Conservation (phyloP, 2,888 invertebrate genomes). For the Amphipoea lucens region DNA sequence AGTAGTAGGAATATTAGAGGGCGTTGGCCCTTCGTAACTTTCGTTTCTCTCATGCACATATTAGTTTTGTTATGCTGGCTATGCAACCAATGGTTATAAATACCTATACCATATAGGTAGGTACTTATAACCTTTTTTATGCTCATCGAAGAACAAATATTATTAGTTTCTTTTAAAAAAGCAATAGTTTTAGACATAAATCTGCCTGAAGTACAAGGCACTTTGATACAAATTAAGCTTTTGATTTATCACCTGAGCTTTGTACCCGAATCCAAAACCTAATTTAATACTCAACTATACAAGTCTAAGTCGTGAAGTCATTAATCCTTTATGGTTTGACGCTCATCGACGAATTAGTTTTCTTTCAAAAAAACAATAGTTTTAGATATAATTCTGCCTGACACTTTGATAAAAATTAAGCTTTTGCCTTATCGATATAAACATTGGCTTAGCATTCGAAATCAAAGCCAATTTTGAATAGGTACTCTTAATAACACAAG, state of each 20-base stretch:
- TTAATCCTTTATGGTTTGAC: no score
- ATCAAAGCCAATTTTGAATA: background rate
- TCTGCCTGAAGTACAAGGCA: no score
- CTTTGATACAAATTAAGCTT: no score
- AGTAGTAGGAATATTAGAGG: background rate
- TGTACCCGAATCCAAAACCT: no score
- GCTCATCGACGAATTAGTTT: no score
- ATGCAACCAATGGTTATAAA: background rate
- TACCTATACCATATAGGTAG: background rate
- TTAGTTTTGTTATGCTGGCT: background rate
- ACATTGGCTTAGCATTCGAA: no score
- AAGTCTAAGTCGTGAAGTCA: no score
- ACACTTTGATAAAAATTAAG: background rate
- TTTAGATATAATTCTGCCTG: background rate
- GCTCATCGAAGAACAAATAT: background rate
- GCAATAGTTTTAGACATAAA: background rate
- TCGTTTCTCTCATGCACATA: conserved; percentile 5
- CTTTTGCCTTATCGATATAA: background rate
- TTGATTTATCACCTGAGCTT: no score
- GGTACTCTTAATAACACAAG: background rate
- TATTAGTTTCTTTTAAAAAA: background rate
- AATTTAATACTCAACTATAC: no score
- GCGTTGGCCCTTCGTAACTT: background rate
- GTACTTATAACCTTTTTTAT: background rate
- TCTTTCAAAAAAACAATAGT: no score